Evolutionary conservation across 1,140 invertebrate genomes (phyloP).

Genomic region (Drusus annulatus): DNA sequence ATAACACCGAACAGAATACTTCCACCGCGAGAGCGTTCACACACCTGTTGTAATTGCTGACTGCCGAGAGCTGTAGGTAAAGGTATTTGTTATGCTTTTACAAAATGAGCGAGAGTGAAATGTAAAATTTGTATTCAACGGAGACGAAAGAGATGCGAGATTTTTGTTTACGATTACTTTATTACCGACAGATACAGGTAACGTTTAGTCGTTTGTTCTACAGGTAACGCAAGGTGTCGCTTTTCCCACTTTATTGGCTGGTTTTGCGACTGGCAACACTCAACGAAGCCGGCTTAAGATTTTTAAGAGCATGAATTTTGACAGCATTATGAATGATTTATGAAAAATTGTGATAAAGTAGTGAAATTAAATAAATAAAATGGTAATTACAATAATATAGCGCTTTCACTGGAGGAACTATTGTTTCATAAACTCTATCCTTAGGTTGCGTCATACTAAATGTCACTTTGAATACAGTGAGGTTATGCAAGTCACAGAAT

Average conservation of each 20-base stretch:
- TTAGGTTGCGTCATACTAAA: slow-evolving; percentile 18
- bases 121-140: neutral
- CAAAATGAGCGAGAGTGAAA: slow-evolving; percentile 42
- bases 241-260: neutral
- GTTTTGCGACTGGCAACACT: slow-evolving; percentile 25
- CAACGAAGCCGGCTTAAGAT: slow-evolving; percentile 24
- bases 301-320: slow-evolving; percentile 46
- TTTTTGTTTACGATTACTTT: neutral
- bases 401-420: neutral
- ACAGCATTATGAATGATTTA: slow-evolving; percentile 38
- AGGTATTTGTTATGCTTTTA: slow-evolving; percentile 51
- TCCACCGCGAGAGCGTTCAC: slow-evolving; percentile 45
- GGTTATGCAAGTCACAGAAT: slow-evolving; percentile 24
- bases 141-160: slow-evolving; percentile 35
- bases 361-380: slow-evolving; percentile 10
- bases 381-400: neutral
- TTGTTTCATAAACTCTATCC: neutral
- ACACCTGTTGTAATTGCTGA: slow-evolving; percentile 52
- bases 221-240: slow-evolving; percentile 35
- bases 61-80: slow-evolving; percentile 16
- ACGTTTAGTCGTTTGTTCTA: neutral
- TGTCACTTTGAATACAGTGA: slow-evolving; percentile 1
- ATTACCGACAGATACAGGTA: slow-evolving; percentile 44
- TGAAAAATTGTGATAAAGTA: slow-evolving; percentile 17
- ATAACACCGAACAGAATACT: slow-evolving; percentile 39